Conservation (phyloP, 2,888 invertebrate genomes). For the Laothoe populi region DNA sequence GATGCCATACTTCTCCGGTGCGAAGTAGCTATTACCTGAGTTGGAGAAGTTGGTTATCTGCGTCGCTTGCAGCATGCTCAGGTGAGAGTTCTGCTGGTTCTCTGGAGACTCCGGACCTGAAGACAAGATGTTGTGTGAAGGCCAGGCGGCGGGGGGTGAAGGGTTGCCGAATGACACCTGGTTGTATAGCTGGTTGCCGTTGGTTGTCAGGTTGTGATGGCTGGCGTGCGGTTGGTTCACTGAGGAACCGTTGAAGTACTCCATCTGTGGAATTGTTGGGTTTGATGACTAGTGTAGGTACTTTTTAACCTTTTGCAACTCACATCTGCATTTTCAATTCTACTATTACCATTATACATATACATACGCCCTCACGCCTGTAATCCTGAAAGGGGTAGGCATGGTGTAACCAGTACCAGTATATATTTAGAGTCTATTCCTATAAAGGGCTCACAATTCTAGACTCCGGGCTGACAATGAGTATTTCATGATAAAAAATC, state of each 20-base stretch:
- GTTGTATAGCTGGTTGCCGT: constrained; percentile 80
- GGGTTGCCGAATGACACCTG: constrained; percentile 81
- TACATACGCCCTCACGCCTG: no score
- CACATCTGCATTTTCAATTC: no score
- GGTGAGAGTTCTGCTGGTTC: constrained; percentile 76
- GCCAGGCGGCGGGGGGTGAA: constrained; percentile 76
- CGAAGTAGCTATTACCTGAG: constrained; percentile 79
- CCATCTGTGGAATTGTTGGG: constrained; percentile 66
- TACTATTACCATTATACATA: no score
- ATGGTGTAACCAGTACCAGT: no score
- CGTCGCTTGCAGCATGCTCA: constrained; percentile 80
- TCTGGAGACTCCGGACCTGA: constrained; percentile 78
- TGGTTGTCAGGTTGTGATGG: constrained; percentile 75
- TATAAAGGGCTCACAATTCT: no score
- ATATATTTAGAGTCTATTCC: no score
- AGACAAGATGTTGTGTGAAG: constrained; percentile 76
- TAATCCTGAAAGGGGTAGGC: no score
- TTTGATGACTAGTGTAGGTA: not conserved
- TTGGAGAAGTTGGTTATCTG: constrained; percentile 83
- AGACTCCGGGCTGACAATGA: no score
- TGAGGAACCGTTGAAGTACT: constrained; percentile 79
- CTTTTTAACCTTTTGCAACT: no score
- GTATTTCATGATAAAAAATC: no score
- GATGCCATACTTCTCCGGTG: constrained; percentile 81
- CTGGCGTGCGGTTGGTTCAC: constrained; percentile 76